Base-by-base conservation (phyloP, 2,113 vertebrate genomes). In the Chroicocephalus ridibundus region DNA sequence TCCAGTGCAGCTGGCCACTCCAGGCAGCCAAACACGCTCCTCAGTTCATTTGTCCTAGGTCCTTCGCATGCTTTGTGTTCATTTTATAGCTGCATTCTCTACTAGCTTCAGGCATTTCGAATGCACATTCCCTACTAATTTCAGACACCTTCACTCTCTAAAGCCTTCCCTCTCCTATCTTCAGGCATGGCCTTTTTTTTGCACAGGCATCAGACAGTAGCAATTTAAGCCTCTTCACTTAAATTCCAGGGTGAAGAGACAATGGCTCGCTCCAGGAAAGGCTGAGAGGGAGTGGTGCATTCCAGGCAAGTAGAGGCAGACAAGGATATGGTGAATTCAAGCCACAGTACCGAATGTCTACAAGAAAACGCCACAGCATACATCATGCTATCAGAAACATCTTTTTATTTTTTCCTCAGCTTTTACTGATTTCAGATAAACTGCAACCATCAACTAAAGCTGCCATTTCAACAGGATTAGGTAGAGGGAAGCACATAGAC, bases 221-320 rank as follows among this genome's bases (percentile, higher is more conserved):
- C 57, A 72, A 65, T 74, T 91, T 83, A 49, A 93, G 38, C 40
- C 36, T 78, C 70, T 78, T 46, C 49, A 24, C 51, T 51, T 29
- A 29, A 86, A 92, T 81, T 84, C 76, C 83, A 60, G 24, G n/a
- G 42, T 24, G 32, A 86, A 64, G 42, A 95, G 64, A 90, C 68
- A 86, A 86, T 32, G 16, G 19, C 51, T 93, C 4, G 13, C 55
- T 78, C n/a, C 40, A 76, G 6, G 40, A 86, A 74, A 49, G 55
- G 42, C 77, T 92, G 49, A 26, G 36, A 78, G 74, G 93, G 93
- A 95, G 88, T 17, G 93, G 77, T 89, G 47, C 93, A 89, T 94
- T 96, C 94, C 94, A 79, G 38, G 57, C 93, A 79, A 87, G 95
- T 26, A 81, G 9, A 26, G 81, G 42, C 97, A 94, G 19, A 83